phyloP scores from a whole-genome alignment of 2,113 vertebrate genomes.

The Pedionomus torquatus region DNA sequence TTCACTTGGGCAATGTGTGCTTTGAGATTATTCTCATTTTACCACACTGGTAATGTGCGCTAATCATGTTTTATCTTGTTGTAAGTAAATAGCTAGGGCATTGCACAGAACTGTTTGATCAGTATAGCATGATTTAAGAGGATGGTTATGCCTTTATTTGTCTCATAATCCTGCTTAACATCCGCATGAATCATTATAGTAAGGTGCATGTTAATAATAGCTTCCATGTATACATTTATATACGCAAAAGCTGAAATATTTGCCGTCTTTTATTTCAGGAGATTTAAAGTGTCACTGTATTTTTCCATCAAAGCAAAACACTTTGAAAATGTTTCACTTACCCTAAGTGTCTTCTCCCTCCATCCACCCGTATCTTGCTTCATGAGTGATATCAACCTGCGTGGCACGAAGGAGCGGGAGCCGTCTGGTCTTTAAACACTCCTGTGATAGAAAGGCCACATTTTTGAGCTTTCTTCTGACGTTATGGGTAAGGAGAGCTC shows the following conservation, averaged over 20 bases:
- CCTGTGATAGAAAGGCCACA: background rate
- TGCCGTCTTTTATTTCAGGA: background rate
- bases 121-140: slow-evolving; percentile 40
- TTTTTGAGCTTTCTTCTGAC: background rate
- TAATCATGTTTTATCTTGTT: slow-evolving; percentile 70
- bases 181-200: slow-evolving; percentile 57
- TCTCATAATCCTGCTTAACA: slow-evolving; percentile 60
- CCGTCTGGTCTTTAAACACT: background rate
- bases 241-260: slow-evolving; percentile 1
- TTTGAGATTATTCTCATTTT: slow-evolving; percentile 63
- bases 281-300: slow-evolving; percentile 18
- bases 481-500: background rate
- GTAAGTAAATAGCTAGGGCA: slow-evolving; percentile 46
- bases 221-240: background rate
- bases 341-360: background rate
- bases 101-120: slow-evolving; percentile 54
- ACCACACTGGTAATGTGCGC: slow-evolving; percentile 14
- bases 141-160: slow-evolving; percentile 48
- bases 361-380: background rate
- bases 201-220: slow-evolving; percentile 44
- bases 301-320: slow-evolving; percentile 39
- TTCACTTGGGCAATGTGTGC: slow-evolving; percentile 28
- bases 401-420: background rate
- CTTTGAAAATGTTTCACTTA: background rate
- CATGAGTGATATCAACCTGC: background rate